Evolutionary conservation across 2,888 invertebrate species (phyloP).

Genomic region (Mesorhabditis belari): DNA sequence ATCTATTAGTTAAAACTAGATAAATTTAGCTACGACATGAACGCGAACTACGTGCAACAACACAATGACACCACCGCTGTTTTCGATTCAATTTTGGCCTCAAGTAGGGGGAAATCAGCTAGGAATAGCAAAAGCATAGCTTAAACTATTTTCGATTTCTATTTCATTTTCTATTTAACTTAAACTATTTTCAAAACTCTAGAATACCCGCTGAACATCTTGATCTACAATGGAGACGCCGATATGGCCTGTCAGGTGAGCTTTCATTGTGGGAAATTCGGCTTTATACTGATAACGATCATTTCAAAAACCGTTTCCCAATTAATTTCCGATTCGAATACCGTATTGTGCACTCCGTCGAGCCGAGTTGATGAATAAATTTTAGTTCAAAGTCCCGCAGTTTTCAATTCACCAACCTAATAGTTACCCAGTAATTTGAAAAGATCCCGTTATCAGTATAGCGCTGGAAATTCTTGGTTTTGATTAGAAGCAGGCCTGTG

Average conservation of each 20-base stretch:
- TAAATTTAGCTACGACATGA: slow-evolving; percentile 25
- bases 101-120: not conserved
- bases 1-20: not conserved
- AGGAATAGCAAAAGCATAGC: not conserved
- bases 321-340: not conserved
- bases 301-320: not conserved
- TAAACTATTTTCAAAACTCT: not conserved
- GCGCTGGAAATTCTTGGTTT: too few species aligned
- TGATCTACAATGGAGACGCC: slow-evolving; percentile 47
- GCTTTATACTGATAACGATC: too few species aligned
- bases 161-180: not conserved
- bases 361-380: too few species aligned
- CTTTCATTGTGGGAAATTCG: too few species aligned
- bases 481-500: too few species aligned
- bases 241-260: slow-evolving; percentile 49
- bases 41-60: slow-evolving; percentile 39
- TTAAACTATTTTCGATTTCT: not conserved
- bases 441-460: too few species aligned
- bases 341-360: not conserved
- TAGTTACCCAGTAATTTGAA: too few species aligned
- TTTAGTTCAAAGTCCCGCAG: too few species aligned
- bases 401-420: too few species aligned
- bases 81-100: slow-evolving; percentile 24
- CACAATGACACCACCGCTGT: slow-evolving; percentile 42
- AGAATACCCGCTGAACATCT: slow-evolving; percentile 19